Percentiles rank a stretch among this genome's conserved stretches.
Conservation (phyloP, 1,140 invertebrate genomes). For the Drosophila malerkotliana region DNA sequence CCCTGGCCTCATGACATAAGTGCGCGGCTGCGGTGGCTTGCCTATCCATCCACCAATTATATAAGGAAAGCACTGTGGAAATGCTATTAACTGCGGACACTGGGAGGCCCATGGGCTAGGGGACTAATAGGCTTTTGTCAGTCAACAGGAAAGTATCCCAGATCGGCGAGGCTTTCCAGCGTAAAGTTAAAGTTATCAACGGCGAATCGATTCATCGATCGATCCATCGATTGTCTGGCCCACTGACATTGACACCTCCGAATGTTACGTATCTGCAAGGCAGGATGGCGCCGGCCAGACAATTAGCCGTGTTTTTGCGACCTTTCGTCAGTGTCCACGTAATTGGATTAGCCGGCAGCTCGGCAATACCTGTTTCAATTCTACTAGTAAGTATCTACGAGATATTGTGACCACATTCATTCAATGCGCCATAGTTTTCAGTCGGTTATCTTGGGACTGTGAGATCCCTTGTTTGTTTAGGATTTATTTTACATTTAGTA, state of each 20-base stretch:
- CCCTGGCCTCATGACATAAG: constrained; percentile 62
- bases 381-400: constrained; percentile 13
- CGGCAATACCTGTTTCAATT: constrained; percentile 12
- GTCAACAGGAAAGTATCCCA: constrained; percentile 24
- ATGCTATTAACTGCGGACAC: constrained; percentile 37
- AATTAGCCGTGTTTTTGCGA: constrained; percentile 51
- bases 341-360: constrained; percentile 69
- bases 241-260: constrained; percentile 68
- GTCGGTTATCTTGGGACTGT: constrained; percentile 30
- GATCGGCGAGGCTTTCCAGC: constrained; percentile 10
- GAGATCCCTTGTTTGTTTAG: constrained; percentile 42
- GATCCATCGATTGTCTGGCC: constrained; percentile 54
- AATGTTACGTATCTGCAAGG: constrained; percentile 58
- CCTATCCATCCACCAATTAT: constrained; percentile 28
- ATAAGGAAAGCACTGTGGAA: constrained; percentile 28
- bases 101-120: background rate
- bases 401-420: constrained; percentile 62
- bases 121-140: constrained; percentile 36
- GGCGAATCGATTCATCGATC: constrained; percentile 26
- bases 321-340: constrained; percentile 61
- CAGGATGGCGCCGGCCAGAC: constrained; percentile 52
- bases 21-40: constrained; percentile 28
- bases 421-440: constrained; percentile 50
- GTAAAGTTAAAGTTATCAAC: constrained; percentile 19
- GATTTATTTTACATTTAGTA: constrained; percentile 34